phyloP scores from a whole-genome alignment of 1,140 invertebrate species.

The Musca domestica region DNA sequence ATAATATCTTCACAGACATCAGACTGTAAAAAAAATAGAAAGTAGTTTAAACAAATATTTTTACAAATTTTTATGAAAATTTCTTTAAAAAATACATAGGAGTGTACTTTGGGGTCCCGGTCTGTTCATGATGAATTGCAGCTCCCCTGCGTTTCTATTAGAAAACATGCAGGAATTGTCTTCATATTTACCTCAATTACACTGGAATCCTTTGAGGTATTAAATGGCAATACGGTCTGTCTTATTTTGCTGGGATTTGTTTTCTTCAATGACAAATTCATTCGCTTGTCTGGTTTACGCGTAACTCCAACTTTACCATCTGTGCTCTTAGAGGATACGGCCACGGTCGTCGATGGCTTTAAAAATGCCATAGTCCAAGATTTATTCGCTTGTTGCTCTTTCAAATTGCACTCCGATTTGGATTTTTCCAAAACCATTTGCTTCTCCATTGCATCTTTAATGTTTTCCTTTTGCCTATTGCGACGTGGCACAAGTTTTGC shows the following conservation, averaged over 20 bases:
- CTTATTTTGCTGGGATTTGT: slow-evolving; percentile 30
- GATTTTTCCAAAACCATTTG: not conserved
- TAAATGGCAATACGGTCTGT: slow-evolving; percentile 38
- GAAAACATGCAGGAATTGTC: not conserved
- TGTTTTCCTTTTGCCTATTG: not conserved
- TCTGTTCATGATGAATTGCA: too few relatives aligned
- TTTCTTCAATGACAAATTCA: slow-evolving; percentile 22
- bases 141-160: too few relatives aligned
- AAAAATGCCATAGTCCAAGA: slow-evolving; percentile 1
- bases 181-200: not conserved
- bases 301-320: not conserved
- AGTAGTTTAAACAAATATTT: too few relatives aligned
- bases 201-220: slow-evolving; percentile 19
- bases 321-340: not conserved
- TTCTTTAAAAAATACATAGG: too few relatives aligned
- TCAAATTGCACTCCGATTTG: not conserved
- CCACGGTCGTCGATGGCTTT: not conserved
- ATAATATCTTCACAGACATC: slow-evolving; percentile 35
- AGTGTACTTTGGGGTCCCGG: too few relatives aligned
- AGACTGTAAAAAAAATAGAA: not conserved
- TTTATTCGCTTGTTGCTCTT: not conserved
- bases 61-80: too few relatives aligned
- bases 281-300: slow-evolving; percentile 4
- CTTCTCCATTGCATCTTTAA: too few relatives aligned
- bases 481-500: not conserved